These are phyloP conservation scores for Pygocentrus nattereri DNA, from an alignment of 2,797 vertebrate genomes.

Conservation along the genomic window DNA sequence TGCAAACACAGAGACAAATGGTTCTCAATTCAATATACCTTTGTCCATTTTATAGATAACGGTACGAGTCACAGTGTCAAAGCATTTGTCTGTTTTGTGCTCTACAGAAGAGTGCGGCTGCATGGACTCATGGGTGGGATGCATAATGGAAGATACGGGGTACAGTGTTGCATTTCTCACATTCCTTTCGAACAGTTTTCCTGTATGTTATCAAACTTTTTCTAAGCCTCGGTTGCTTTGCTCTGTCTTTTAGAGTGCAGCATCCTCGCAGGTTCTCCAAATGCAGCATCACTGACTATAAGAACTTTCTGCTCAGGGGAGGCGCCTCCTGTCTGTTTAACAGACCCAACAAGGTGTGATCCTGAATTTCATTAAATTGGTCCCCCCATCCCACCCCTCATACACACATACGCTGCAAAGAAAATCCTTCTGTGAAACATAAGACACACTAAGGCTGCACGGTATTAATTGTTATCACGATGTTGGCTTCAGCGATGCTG, in stretches of 20 bases:
- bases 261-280: slow-evolving; percentile 89
- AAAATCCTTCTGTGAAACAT: neutral
- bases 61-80: neutral
- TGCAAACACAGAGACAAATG: no score
- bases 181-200: neutral
- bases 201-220: neutral
- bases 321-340: slow-evolving; percentile 89
- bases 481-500: no score
- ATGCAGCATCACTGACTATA: slow-evolving; percentile 88
- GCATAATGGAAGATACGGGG: slow-evolving; percentile 92
- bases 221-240: slow-evolving; percentile 1
- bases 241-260: slow-evolving; percentile 76
- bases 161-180: slow-evolving; percentile 60
- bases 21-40: no score
- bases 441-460: no score
- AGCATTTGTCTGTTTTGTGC: slow-evolving; percentile 35
- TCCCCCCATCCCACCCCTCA: neutral
- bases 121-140: slow-evolving; percentile 87
- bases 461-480: no score
- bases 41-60: neutral
- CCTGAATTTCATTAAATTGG: neutral
- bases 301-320: slow-evolving; percentile 84
- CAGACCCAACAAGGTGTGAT: slow-evolving; percentile 88
- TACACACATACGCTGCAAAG: neutral
- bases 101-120: slow-evolving; percentile 86